phyloP scores from a whole-genome alignment of 2,888 invertebrate species.

The Ethmia dodecea region DNA sequence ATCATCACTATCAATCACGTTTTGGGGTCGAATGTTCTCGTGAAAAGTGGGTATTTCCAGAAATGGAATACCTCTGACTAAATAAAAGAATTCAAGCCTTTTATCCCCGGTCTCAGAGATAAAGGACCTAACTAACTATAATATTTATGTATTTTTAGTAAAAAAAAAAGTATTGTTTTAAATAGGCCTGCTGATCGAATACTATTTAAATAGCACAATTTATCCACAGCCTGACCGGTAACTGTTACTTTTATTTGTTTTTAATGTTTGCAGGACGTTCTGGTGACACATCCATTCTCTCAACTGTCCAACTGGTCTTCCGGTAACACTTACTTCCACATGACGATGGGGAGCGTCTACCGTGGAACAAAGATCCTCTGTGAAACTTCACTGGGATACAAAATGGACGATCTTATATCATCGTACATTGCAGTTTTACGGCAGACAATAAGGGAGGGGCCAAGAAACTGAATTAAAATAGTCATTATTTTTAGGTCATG shows the following conservation, averaged over 20 bases:
- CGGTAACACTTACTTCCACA: constrained; percentile 95
- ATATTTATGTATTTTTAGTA: too few relatives aligned
- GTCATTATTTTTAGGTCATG: neutral
- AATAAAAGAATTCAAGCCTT: too few relatives aligned
- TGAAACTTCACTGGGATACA: constrained; percentile 95
- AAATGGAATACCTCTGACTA: too few relatives aligned
- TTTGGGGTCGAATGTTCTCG: too few relatives aligned
- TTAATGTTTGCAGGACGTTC: constrained; percentile 79
- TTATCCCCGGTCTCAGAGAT: too few relatives aligned
- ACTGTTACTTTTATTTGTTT: constrained; percentile 3
- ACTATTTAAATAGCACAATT: too few relatives aligned
- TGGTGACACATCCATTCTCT: constrained; percentile 90
- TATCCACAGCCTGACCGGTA: too few relatives aligned
- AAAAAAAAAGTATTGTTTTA: too few relatives aligned
- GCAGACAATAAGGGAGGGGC: constrained; percentile 33
- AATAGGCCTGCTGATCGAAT: too few relatives aligned
- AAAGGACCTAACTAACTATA: too few relatives aligned
- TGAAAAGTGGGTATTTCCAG: too few relatives aligned
- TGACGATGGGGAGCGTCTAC: constrained; percentile 96
- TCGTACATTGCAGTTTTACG: constrained; percentile 86
- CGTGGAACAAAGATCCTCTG: constrained; percentile 92
- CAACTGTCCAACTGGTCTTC: constrained; percentile 97
- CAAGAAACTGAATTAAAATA: neutral
- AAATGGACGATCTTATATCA: constrained; percentile 97
- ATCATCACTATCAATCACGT: too few relatives aligned